Base-by-base conservation (phyloP, 2,113 vertebrate genomes). In the Stercorarius parasiticus region DNA sequence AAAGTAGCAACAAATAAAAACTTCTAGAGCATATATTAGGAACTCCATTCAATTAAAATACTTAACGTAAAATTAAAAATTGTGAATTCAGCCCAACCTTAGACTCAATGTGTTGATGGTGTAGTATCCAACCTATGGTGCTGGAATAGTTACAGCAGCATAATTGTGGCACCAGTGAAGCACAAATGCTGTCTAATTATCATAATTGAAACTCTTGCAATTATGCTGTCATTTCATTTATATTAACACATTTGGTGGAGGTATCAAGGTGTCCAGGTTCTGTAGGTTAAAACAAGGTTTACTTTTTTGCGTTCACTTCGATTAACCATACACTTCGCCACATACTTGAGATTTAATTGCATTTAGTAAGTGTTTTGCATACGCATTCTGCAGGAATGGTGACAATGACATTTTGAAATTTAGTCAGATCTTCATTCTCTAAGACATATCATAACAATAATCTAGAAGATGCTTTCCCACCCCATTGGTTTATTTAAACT, bases 171-270 rank as follows among this genome's bases (percentile, higher is more conserved):
- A 93, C 55, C 29, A 76, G 30, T 66, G 78, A 93, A 91, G 56
- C 65, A 70, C 40, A 72, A 94, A 90, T 91, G 34, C 22, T 65
- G 20, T 58, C 84, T 96, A 85, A 95, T 95, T 94, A 94, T 64
- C 52, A 78, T 93, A 95, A 94, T 59, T 86, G 66, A 93, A 88
- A 23, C 13, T 90, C 69, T 69, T 90, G 65, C 36, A 93, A 50
- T 97, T 95, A 90, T 59, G 13, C 40, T 90, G 71, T 82, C 26
- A 64, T 74, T 85, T 96, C 16, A 83, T 92, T 96, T 77, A 69
- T 89, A 83, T 78, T 69, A 89, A 50, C 16, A 50, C 26, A 18
- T 95, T 82, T 96, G 56, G 61, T 72, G 4, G 3, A 81, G 56
- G 7, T 79, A 91, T 42, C 22, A 72, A 64, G 19, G 25, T 91